Evolutionary conservation across 2,888 invertebrate genomes (phyloP), one percentile per base, ranked within the genome.

Genomic region (Parasteatoda lunata): DNA sequence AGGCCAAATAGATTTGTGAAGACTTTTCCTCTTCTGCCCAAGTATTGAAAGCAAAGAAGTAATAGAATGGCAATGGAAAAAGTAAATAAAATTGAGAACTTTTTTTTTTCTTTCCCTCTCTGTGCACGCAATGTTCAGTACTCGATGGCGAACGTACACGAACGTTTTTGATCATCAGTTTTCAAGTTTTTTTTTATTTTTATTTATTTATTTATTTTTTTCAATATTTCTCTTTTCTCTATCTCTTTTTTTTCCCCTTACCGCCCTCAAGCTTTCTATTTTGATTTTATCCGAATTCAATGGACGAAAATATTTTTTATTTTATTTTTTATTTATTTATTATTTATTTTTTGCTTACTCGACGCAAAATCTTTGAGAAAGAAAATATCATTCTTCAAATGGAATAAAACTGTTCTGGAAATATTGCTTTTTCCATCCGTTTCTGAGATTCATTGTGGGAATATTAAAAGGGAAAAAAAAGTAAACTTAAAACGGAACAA

Each of bases 221-320:
- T 86, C 85, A 86, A 86, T 86, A 80, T 80, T 77, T 86, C 85
- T 30, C 30, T 30, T 30, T 30, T 30, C 30, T 30, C 30, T 30
- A 30, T 13, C 49, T 52, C 51, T 47, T 66, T 70, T 68, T 73
- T 79, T 48, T 59, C 54, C 45, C 49, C n/a, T n/a, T 68, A 30
- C 30, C 30, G 30, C 30, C 48, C 47, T 13, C n/a, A 30, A 69
- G 79, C 75, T 80, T 80, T 80, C 77, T 66, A 71, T 65, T 86
- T 80, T 86, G 85, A 80, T 86, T 80, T 86, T 86, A 86, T 86
- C 85, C 70, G 76, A 86, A 86, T 86, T 86, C 85, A 86, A 86
- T 86, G 85, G 70, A 80, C 30, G 15, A 30, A 64, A 45, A 75
- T 30, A 49, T 79, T 85, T 69, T 69, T 85, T 69, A 59, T 1